Percentiles rank a stretch among this genome's conserved stretches.
Evolutionary conservation across 2,113 vertebrate species (phyloP).

Genomic region (Agapornis roseicollis): DNA sequence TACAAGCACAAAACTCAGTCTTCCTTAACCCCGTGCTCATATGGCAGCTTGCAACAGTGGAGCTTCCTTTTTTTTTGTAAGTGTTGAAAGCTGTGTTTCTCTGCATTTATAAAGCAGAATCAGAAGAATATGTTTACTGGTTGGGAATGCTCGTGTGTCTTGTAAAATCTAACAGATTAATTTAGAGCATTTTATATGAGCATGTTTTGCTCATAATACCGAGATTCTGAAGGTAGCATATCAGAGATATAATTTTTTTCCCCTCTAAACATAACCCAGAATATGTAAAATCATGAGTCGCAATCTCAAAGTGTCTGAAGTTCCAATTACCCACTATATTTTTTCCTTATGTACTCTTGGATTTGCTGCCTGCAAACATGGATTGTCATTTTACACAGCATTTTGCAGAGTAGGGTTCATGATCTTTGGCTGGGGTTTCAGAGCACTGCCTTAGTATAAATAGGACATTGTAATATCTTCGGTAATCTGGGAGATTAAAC

Average conservation of each 20-base stretch:
- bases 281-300: not conserved
- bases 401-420: not conserved
- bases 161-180: not conserved
- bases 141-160: not conserved
- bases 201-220: not conserved
- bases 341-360: not conserved
- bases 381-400: not conserved
- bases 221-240: not conserved
- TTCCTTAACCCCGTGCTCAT: not conserved
- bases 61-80: not conserved
- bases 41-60: not conserved
- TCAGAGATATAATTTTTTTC: not conserved
- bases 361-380: not conserved
- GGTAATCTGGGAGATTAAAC: constrained; percentile 31
- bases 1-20: not conserved
- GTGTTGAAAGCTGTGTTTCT: not conserved
- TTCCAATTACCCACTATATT: not conserved
- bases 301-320: not conserved
- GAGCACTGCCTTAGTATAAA: not conserved
- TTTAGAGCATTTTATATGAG: not conserved
- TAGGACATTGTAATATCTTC: not conserved
- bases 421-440: not conserved
- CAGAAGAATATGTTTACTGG: accelerated
- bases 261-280: not conserved
- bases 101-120: not conserved